Evolutionary conservation across 2,888 invertebrate genomes (phyloP), one percentile per base, ranked within the genome.

Genomic region (Agrilus mali): DNA sequence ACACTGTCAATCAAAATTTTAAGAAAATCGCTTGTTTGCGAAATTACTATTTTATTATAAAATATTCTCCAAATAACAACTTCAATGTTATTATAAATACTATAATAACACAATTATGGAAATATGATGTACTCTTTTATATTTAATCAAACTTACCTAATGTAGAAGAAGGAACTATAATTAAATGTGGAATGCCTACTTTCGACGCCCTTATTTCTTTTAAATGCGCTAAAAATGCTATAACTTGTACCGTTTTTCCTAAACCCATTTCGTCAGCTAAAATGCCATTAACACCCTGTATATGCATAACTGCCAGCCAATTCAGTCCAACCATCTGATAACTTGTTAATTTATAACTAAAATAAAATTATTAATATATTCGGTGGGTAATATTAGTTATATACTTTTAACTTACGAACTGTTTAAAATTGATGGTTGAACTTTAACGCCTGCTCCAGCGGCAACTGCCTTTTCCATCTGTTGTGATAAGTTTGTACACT

Each of bases 231-330:
- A 94, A 71, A 66, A 93, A 93, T 0, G 93, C 80, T 50, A 94
- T 90, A n/a, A 92, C 83, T 65, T 94, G 93, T 49, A 94, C 82
- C 0, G 94, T 94, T 69, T 94, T 94, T 4, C 93, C 93, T 2
- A 94, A 70, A 1, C 93, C 93, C 96, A 97, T 97, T 71, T 97
- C 96, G 64, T 97, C 96, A 0, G 95, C 96, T 49, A 97, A 70
- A 56, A 97, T 95, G 1, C 93, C 93, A 58, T 95, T 95, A 35
- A 96, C 82, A 12, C 83, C 80, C 57, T 93, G 87, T 47, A 81
- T 78, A 64, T 93, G 86, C 66, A 96, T 79, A 0, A 95, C 82
- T 0, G 83, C 81, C 15, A 96, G 68, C 95, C 95, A 96, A 65
- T 95, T 95, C 1, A 96, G 70, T 0, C 95, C 90, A 16, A 92